Evolutionary conservation across 2,113 vertebrate genomes (phyloP), one percentile per base, ranked within the genome.

Genomic region (Oncorhynchus masou): DNA sequence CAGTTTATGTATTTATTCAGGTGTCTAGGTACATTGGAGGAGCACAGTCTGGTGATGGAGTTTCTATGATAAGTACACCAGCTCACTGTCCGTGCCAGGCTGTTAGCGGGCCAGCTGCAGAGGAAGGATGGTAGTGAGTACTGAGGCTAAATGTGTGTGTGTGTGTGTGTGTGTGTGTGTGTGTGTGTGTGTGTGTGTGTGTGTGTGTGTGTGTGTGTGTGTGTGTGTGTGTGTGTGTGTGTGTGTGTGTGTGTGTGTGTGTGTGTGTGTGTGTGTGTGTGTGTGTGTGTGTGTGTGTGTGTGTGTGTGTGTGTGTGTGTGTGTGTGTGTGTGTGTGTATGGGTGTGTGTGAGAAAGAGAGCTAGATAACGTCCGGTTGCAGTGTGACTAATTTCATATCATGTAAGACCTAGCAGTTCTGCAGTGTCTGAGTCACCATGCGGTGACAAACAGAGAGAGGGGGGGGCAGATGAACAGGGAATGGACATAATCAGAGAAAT

Each of bases 371-470:
- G 69, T 85, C 73, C 3, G 60, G 79, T 29, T 51, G 45, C 20
- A 22, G 77, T 78, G 83, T 91, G 91, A 93, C 83, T 93, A 90
- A 93, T 86, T 78, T 79, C 5, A 76, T 82, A 67, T 81, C 84
- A 85, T 86, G 85, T 89, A 83, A 85, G 86, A 84, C 87, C 81
- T 82, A 76, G 85, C 83, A 57, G 86, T 86, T 88, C 91, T 90
- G 91, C 89, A 91, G 88, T 88, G 88, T 90, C 86, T 93, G 90
- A 93, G 88, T 93, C 92, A 93, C 88, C 87, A 89, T 90, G 88
- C 89, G 86, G 87, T 86, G 86, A 86, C 86, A 85, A 78, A 74
- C 59, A 66, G 3, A 72, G 20, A 71, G 70, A 54, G 48, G 29
- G 39, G 67, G 8, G 15, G 27, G 31, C 5, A 12, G 34, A 69